phyloP scores from a whole-genome alignment of 2,888 invertebrate species.

The Drosophila mettleri region DNA sequence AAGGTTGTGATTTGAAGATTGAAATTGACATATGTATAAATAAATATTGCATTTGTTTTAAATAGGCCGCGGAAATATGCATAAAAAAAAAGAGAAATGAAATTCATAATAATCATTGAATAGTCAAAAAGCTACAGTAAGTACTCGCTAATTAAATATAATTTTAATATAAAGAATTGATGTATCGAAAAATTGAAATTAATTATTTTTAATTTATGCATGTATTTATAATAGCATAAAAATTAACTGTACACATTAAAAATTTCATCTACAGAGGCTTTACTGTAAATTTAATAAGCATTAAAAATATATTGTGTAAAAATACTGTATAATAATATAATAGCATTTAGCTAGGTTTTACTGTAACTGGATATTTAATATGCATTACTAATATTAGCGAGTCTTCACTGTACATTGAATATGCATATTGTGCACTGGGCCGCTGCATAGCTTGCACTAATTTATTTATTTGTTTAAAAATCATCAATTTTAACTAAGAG shows the following conservation, averaged over 20 bases:
- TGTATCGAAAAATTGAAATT: too few species aligned
- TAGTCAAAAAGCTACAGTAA: too few species aligned
- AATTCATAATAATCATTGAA: too few species aligned
- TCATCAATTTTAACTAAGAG: background rate
- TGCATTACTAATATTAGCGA: background rate
- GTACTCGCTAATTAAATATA: background rate
- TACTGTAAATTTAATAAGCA: background rate
- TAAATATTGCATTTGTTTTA: too few species aligned
- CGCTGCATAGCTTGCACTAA: background rate
- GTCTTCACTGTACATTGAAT: background rate
- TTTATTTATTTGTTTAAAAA: background rate
- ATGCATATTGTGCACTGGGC: background rate
- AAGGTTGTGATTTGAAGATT: background rate
- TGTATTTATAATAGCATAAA: too few species aligned
- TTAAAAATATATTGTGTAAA: background rate
- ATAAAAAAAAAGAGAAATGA: too few species aligned
- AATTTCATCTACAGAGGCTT: background rate
- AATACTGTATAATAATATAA: background rate
- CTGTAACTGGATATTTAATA: background rate
- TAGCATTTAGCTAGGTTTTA: background rate
- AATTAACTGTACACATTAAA: background rate
- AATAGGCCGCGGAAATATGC: too few species aligned
- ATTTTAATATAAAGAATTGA: too few species aligned
- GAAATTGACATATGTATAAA: too few species aligned
- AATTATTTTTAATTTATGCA: too few species aligned